These are phyloP conservation scores for Bombus affinis DNA, from an alignment of 1,140 invertebrate species.

Conservation along the genomic window DNA sequence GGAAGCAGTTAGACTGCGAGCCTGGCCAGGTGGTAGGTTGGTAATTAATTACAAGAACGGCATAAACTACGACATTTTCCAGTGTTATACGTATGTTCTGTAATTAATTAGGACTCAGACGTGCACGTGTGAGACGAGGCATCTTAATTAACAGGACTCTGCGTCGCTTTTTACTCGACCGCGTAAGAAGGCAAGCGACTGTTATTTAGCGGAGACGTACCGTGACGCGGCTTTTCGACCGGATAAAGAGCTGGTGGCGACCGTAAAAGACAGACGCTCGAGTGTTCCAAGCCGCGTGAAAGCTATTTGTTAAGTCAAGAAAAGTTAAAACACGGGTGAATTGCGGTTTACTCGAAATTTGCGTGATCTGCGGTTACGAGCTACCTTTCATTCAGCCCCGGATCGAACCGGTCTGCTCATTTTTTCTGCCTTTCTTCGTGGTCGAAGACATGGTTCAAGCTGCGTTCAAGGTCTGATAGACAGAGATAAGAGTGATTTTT, in stretches of 20 bases:
- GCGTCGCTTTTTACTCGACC: background rate
- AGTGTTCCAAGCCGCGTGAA: background rate
- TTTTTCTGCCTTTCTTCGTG: background rate
- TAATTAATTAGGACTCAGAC: conserved; percentile 41
- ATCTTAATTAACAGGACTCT: conserved; percentile 40
- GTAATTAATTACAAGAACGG: conserved; percentile 25
- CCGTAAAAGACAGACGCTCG: background rate
- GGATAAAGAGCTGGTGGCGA: conserved; percentile 8
- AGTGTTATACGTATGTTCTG: background rate
- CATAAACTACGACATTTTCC: background rate
- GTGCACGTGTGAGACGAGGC: conserved; percentile 30
- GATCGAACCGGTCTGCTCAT: background rate
- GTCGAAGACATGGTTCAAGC: background rate
- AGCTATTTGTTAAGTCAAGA: conserved; percentile 19
- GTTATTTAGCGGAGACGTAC: conserved; percentile 20
- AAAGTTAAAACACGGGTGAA: conserved; percentile 12
- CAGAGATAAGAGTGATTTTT: conserved; percentile 20
- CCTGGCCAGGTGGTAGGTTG: background rate
- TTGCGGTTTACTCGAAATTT: conserved; percentile 30
- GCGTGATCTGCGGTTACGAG: conserved; percentile 11
- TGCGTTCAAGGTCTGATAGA: conserved; percentile 6
- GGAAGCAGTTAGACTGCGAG: background rate
- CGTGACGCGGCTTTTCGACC: background rate
- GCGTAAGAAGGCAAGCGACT: conserved; percentile 29
- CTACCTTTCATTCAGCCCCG: background rate